A percentile compares a stretch with the other conserved stretches of the same genome.
Evolutionary conservation across 2,113 vertebrate genomes (phyloP).

Genomic region (Panurus biarmicus): DNA sequence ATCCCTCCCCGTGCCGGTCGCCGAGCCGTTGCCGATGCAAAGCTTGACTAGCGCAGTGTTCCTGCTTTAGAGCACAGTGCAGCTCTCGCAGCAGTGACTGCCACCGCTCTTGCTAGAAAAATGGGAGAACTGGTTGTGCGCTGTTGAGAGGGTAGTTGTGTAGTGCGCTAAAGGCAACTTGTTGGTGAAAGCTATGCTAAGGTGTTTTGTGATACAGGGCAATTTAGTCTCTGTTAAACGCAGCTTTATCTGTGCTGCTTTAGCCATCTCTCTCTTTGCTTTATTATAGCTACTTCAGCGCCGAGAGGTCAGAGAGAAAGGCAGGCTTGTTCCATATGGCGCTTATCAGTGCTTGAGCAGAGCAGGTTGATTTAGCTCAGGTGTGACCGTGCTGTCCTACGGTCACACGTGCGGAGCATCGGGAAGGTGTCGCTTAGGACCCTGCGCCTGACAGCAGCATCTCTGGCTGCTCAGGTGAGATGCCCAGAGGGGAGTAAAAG

Average conservation of each 20-base stretch:
- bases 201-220: background rate
- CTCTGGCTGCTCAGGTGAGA: background rate
- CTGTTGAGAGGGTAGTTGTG: background rate
- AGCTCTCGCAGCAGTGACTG: no score
- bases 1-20: accelerated
- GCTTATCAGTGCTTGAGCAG: no score
- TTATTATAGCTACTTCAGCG: accelerated
- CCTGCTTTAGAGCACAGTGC: background rate
- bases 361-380: background rate
- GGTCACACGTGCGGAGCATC: background rate
- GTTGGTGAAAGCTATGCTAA: background rate
- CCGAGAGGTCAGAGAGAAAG: background rate
- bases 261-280: background rate
- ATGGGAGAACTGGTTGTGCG: background rate
- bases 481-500: no score
- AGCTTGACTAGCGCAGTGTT: accelerated
- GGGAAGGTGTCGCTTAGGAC: accelerated
- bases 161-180: no score
- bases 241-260: background rate
- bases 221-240: background rate
- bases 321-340: accelerated
- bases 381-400: background rate
- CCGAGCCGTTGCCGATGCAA: background rate
- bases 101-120: background rate
- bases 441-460: background rate